phyloP scores from a whole-genome alignment of 1,140 invertebrate species.

The Araneus ventricosus region DNA sequence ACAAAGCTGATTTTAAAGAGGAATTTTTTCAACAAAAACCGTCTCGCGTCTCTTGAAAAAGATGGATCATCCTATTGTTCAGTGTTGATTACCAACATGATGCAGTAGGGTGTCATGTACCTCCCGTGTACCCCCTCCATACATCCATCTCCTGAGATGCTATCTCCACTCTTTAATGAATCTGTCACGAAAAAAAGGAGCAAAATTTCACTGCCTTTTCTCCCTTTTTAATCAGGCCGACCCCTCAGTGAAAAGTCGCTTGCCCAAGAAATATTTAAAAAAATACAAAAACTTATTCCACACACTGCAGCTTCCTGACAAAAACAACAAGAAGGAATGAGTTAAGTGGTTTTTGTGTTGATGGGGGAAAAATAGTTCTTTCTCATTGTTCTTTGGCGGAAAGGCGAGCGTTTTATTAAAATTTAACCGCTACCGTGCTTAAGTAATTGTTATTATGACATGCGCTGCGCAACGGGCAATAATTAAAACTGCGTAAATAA shows the following conservation, averaged over 20 bases:
- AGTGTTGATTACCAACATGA: constrained; percentile 32
- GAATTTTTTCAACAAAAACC: constrained; percentile 33
- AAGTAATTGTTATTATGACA: constrained; percentile 21
- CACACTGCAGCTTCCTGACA: not conserved
- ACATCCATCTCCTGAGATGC: constrained; percentile 33
- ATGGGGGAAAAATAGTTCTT: constrained; percentile 28
- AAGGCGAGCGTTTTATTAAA: constrained; percentile 16
- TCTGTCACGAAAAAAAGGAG: constrained; percentile 27
- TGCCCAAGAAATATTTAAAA: constrained; percentile 24
- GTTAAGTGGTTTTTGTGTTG: constrained; percentile 44
- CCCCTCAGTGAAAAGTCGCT: not conserved
- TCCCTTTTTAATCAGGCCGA: constrained; percentile 23
- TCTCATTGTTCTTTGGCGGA: not conserved
- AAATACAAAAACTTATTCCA: not conserved
- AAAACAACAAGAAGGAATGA: constrained; percentile 18
- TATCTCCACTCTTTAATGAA: constrained; percentile 51
- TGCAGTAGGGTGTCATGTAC: not conserved
- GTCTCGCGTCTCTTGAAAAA: constrained; percentile 13
- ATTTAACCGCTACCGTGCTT: constrained; percentile 25
- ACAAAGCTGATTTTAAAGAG: constrained; percentile 36
- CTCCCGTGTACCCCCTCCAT: not conserved
- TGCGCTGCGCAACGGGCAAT: not conserved
- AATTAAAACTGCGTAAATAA: constrained; percentile 52
- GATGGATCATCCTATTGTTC: constrained; percentile 56
- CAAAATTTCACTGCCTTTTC: not conserved